Evolutionary conservation across 2,888 invertebrate species (phyloP), one percentile per base, ranked within the genome.

Genomic region (Adelphocoris suturalis): DNA sequence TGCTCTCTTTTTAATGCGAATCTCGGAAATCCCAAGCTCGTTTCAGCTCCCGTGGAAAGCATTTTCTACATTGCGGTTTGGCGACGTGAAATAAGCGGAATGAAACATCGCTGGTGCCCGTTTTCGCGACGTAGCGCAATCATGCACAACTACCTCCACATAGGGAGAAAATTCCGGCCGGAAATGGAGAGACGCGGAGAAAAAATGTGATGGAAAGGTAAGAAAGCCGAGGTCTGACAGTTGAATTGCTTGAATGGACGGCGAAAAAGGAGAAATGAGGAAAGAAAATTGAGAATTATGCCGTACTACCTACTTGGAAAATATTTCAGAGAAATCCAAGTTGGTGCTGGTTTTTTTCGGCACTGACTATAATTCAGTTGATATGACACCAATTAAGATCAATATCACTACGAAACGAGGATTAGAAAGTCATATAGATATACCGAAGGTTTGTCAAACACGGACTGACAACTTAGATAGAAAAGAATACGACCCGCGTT

Each of bases 161-260:
- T 23, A 27, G 16, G 68, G 27, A n/a, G 57, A 68, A 68, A 68
- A 19, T 68, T 19, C 23, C 23, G 68, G 23, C n/a, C 57, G 23
- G 19, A 68, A 68, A 19, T n/a, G 68, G 68, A 68, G 68, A 68
- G 13, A 68, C 68, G 23, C 68, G 68, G 68, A 23, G 23, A 23
- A 68, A 57, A 68, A 68, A 68, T 68, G 68, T 68, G 19, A 23
- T 12, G 68, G 68, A 68, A 68, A 68, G 68, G 68, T 68, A 68
- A 68, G 68, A 68, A 68, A 68, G 61, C 68, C 68, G 68, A 23
- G 68, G 68, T 68, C 23, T 68, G 68, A 68, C 68, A 68, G 68
- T 23, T 68, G 68, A 68, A 68, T 68, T 68, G 68, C 68, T 23
- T 9, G 23, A 68, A 68, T 68, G 68, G 68, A 12, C 68, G 19